phyloP scores from a whole-genome alignment of 2,888 invertebrate species.

The Lathronympha strigana region DNA sequence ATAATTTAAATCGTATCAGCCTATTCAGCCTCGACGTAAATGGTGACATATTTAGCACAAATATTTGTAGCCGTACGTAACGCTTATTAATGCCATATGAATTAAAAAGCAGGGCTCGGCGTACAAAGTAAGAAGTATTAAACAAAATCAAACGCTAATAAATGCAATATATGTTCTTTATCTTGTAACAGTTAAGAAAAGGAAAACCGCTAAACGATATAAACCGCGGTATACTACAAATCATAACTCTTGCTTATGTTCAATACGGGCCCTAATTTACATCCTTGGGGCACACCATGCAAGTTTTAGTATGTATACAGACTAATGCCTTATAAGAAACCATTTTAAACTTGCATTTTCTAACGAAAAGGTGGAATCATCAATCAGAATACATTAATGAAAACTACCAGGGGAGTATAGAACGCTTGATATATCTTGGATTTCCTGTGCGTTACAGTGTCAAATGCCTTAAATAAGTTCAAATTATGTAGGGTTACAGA shows the following conservation, averaged over 20 bases:
- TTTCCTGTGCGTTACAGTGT: neutral
- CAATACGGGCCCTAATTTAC: neutral
- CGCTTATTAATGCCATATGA: neutral
- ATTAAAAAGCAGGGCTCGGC: no score
- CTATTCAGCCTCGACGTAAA: constrained; percentile 31
- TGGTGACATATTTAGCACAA: neutral
- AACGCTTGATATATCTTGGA: neutral
- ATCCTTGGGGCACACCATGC: neutral
- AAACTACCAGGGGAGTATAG: neutral
- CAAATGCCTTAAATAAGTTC: neutral
- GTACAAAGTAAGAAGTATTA: no score
- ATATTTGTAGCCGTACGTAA: neutral
- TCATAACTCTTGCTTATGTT: neutral
- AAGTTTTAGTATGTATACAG: neutral
- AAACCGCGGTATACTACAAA: neutral
- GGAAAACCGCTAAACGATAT: no score
- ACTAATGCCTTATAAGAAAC: no score
- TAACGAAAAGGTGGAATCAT: neutral
- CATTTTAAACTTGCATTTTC: neutral
- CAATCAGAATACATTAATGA: neutral
- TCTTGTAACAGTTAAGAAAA: no score
- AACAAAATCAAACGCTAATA: no score
- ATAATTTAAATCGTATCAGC: constrained; percentile 16
- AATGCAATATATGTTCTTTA: no score
- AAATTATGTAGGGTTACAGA: neutral